A percentile compares a stretch with the other conserved stretches of the same genome.
Evolutionary conservation across 2,113 vertebrate genomes (phyloP).

Genomic region (Plectropomus leopardus): DNA sequence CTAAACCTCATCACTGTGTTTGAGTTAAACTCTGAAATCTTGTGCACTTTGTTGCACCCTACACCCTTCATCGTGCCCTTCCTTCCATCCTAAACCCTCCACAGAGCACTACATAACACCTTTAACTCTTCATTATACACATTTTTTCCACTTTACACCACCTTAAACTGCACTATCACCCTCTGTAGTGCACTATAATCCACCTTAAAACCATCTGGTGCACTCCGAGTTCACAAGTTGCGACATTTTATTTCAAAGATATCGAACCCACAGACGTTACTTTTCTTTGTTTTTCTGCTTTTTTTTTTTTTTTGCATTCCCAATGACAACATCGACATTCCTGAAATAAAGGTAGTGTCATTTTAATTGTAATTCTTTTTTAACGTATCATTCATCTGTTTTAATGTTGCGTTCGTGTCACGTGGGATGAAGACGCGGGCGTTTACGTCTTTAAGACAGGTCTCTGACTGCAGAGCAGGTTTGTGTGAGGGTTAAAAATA

Average conservation of each 20-base stretch:
- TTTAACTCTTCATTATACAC: neutral
- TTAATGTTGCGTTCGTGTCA: neutral
- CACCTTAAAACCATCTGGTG: constrained; percentile 19
- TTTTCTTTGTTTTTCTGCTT: neutral
- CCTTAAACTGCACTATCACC: neutral
- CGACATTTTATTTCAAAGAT: neutral
- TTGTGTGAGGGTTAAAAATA: too few species aligned
- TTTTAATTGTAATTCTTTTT: too few species aligned
- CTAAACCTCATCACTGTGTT: too few species aligned
- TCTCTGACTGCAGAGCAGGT: too few species aligned
- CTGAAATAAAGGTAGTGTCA: constrained; percentile 11
- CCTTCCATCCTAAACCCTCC: too few species aligned
- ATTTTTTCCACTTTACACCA: too few species aligned
- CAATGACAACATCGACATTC: constrained; percentile 31
- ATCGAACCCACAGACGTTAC: constrained; percentile 3
- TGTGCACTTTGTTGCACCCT: neutral
- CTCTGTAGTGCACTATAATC: neutral
- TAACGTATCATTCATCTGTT: too few species aligned
- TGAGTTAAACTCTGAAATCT: too few species aligned
- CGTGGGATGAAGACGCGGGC: neutral
- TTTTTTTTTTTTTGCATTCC: constrained; percentile 39
- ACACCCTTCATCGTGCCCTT: neutral
- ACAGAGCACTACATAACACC: too few species aligned
- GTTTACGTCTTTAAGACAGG: too few species aligned
- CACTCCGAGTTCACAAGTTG: constrained; percentile 56